Evolutionary conservation across 2,888 invertebrate genomes (phyloP).

Genomic region (Harpalus rufipes): DNA sequence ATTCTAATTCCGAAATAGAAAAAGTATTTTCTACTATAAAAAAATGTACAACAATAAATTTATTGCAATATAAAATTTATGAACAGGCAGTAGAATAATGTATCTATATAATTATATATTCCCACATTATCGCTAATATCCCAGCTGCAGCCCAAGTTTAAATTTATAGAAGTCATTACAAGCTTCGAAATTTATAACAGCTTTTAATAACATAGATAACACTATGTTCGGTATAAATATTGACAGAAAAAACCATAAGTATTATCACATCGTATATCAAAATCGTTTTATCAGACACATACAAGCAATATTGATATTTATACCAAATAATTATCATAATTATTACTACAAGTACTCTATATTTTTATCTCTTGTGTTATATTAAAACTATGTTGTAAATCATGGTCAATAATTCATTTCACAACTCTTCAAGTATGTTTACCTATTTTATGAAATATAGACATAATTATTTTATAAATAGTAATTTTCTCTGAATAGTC

Average conservation of each 20-base stretch:
- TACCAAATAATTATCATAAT: background rate
- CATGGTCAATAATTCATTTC: background rate
- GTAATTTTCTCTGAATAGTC: too few species aligned
- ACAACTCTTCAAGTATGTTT: background rate
- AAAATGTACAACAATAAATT: too few species aligned
- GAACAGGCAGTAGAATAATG: conserved; percentile 17
- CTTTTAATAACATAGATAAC: conserved; percentile 29
- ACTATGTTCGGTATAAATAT: conserved; percentile 8
- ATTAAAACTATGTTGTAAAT: background rate
- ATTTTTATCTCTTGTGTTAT: background rate
- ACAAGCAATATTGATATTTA: conserved; percentile 12
- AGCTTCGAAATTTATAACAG: conserved; percentile 29
- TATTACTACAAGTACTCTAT: background rate
- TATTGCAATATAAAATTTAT: background rate
- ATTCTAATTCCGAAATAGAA: too few species aligned
- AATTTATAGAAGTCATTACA: conserved; percentile 41
- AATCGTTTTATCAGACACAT: conserved; percentile 7
- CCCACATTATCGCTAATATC: background rate
- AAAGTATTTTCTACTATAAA: too few species aligned
- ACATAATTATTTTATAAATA: too few species aligned
- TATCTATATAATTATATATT: conserved; percentile 28
- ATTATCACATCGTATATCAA: conserved; percentile 32
- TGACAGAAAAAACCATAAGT: conserved; percentile 25
- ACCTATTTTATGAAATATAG: too few species aligned
- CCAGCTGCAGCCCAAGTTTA: conserved; percentile 1